Base-by-base conservation (phyloP, 2,797 vertebrate genomes). In the Periophthalmus magnuspinnatus region DNA sequence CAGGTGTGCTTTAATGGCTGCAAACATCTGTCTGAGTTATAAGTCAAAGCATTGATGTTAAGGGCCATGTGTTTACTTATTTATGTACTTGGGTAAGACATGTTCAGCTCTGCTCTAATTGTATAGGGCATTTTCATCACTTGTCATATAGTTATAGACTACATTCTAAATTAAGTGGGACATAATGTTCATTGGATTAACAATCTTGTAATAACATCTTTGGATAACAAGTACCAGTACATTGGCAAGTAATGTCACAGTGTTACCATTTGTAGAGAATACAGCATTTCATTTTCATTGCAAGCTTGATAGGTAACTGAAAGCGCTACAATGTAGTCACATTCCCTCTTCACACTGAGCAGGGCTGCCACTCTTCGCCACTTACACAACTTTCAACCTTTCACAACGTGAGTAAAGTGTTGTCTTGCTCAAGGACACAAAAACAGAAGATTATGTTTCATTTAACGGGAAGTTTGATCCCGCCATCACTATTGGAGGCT, bases 1-100 rank as follows among this genome's bases (percentile, higher is more conserved):
- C 50, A 81, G 56, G 65, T 57, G 67, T 61, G 71, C 50, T 76
- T 33, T 14, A 32, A 32, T 19, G 36, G 58, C 5, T 72, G 56
- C 60, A 66, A 68, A 76, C 47, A 58, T 88, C 81, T 80, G 50
- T 19, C 48, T 1, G 9, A 52, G 48, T 79, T 61, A n/a, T 34
- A 28, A 50, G 57, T 63, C 58, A 69, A 63, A 69, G 28, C 50
- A 72, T 4, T 33, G 34, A 3, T 14, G 21, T 11, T 55, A 24
- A 24, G 28, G 13, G 24, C 55, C 22, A 6, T 57, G 32, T 32
- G 55, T 22, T 55, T 22, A 55, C 52, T 55, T 24, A 28, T 28
- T 1, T 28, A 28, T 28, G 28, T 3, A 28, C 28, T 22, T 24
- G 2, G 22, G 21, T 55, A 11, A 10, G 10, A 11, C 52, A 55